These are phyloP conservation scores for Meloidogyne hapla DNA, from an alignment of 1,140 invertebrate genomes.

Conservation along the genomic window DNA sequence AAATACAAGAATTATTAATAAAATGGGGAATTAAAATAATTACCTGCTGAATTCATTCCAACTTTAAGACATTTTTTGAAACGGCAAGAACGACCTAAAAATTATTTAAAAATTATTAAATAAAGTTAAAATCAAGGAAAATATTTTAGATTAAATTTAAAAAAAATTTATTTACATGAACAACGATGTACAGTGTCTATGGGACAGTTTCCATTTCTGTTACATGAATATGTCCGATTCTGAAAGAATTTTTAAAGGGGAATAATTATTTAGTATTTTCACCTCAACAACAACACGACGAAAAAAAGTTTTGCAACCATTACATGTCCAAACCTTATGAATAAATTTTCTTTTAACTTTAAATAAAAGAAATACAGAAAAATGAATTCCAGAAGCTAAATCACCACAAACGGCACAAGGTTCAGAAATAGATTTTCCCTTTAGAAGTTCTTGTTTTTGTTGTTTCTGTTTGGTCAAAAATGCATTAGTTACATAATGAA, in stretches of 20 bases:
- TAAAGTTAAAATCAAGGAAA: no score
- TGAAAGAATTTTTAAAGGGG: slow-evolving; percentile 43
- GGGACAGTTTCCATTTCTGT: slow-evolving; percentile 56
- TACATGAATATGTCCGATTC: slow-evolving; percentile 63
- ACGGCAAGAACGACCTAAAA: slow-evolving; percentile 41
- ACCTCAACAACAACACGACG: slow-evolving; percentile 54
- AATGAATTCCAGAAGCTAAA: slow-evolving; percentile 57
- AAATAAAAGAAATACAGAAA: slow-evolving; percentile 17
- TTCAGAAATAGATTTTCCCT: slow-evolving; percentile 13
- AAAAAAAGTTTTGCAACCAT: slow-evolving; percentile 44
- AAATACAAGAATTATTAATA: slow-evolving; percentile 11
- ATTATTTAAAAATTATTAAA: neutral
- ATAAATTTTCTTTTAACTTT: neutral
- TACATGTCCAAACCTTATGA: slow-evolving; percentile 35
- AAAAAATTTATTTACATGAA: slow-evolving; percentile 45
- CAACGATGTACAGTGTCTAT: slow-evolving; percentile 59
- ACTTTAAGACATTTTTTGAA: slow-evolving; percentile 60
- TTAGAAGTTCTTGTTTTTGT: slow-evolving; percentile 37
- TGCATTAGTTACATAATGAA: slow-evolving; percentile 40
- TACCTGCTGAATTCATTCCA: slow-evolving; percentile 56
- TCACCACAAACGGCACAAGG: slow-evolving; percentile 57
- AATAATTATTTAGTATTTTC: slow-evolving; percentile 30
- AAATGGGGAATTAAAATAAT: neutral
- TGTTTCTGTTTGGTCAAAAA: slow-evolving; percentile 41
- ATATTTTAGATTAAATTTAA: slow-evolving; percentile 27